Base-by-base conservation (phyloP, 2,888 invertebrate genomes). In the Caenorhabditis sulstoni region DNA sequence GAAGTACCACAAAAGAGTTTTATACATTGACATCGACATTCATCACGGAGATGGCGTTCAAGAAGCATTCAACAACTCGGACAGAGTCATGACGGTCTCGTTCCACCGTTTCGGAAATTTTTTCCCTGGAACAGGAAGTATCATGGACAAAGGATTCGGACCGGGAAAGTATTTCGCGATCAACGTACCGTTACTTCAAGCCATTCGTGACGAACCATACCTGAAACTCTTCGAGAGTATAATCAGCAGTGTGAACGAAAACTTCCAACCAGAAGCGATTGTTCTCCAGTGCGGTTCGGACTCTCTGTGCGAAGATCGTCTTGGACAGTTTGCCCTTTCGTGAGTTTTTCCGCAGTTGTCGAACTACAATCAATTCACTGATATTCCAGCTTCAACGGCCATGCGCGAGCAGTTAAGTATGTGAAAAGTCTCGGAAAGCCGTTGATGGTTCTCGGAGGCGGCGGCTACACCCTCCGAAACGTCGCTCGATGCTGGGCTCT, bases 401-500 rank as follows among this genome's bases (percentile, higher is more conserved):
- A 89, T 57, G 89, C 87, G 0, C 97, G 98, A 88, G 99, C 99
- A 91, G 99, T 99, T 0, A 94, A 95, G 90, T 97, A 96, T 90
- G 96, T 99, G 0, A 95, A 95, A 91, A 95, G 94, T 78, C 92
- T 97, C 16, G 95, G 95, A 90, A 93, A 98, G 7, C 99, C 99
- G 0, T 94, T 97, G 7, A 92, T 97, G 49, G 95, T 96, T 0
- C 94, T 97, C 0, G 96, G 94, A 12, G 94, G 94, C 0, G 94
- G 94, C 8, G 93, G 94, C 93, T 99, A 98, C 91, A 99, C 97
- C 0, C 92, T 97, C 23, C 93, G 99, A 97, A 92, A 99, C 97
- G 98, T 99, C 0, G 98, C 99, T 0, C 93, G 99, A 4, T 98
- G 97, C 91, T 99, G 99, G 99, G 97, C 98, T 0, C 97, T 97